Base-by-base conservation (phyloP, 2,888 invertebrate genomes). In the Hermaeophaga mercurialis region DNA sequence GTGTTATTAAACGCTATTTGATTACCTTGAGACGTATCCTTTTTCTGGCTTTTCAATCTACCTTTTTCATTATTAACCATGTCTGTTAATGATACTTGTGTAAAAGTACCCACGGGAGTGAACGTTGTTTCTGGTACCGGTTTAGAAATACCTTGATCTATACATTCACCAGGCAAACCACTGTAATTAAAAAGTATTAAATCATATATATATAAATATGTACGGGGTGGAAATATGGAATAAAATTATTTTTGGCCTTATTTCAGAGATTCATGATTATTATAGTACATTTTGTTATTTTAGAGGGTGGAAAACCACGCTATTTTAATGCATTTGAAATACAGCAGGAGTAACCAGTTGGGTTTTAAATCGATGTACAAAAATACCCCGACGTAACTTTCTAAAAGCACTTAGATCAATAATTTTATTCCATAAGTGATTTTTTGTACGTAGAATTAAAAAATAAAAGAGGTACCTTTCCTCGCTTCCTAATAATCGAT, bases 141-240 rank as follows among this genome's bases (percentile, higher is more conserved):
- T 63, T 70, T 73, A 22, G 68, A 62, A 11, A 75, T 65, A 11
- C 73, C 73, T 56, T 85, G 76, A 67, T 84, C 81, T 18, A 86
- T 72, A 73, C 81, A 84, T 68, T 83, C 81, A 1, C 86, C 86
- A 56, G 83, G 79, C 34, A 76, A 74, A 17, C 81, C 74, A 15
- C 76, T 77, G 54, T 46, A 70, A 72, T n/a, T n/a, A n/a, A n/a
- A n/a, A n/a, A 43, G n/a, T 22, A n/a, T n/a, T n/a, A n/a, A n/a
- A n/a, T n/a, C n/a, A n/a, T n/a, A n/a, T n/a, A n/a, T 12, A 14
- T 8, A 44, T 17, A 33, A 7, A 26, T 15, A 34, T 14, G 7
- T 14, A 15, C 4, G 11, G 15, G 12, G 12, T 34, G 15, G 11
- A 15, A 34, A 15, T 14, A 15, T 33, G n/a, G 12, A 33, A 12